Evolutionary conservation across 1,140 invertebrate species (phyloP), one percentile per base, ranked within the genome.

Genomic region (Helicoverpa armigera): DNA sequence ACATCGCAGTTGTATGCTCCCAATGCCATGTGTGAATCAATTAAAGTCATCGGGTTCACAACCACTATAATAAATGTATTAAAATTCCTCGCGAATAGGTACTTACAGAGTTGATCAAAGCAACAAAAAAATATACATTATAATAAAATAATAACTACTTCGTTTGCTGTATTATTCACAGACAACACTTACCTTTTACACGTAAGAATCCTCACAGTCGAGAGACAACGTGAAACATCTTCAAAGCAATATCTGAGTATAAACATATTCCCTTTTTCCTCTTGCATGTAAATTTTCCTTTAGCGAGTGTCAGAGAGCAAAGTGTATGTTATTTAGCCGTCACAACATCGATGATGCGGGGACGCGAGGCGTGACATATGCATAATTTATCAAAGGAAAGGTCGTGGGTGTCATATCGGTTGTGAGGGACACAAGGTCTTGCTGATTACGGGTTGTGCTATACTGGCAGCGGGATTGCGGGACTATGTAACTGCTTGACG

Each of bases 331-430:
- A 83, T 80, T 83, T 79, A 72, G 78, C 54, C 82, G 82, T 80
- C 56, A 76, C 54, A 70, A 73, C 82, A 72, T 77, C 79, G 61
- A 83, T 83, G 67, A 83, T 83, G 48, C 23, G 67, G 70, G 53
- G 73, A n/a, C 65, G 50, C 29, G 56, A 73, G 65, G 56, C 69
- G 67, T 83, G 79, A 70, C 63, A 80, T 69, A 70, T 61, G 65
- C 73, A 83, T 83, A 83, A 83, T 83, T 83, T 83, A 83, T 83
- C 82, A 83, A 83, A 72, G 65, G 63, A 82, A 72, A 77, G 75
- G 75, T 74, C 69, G 76, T 58, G 50, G 60, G 80, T 74, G 50
- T 78, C 13, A 79, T 79, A 82, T 79, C 79, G 23, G 18, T 54
- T 78, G 67, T 56, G n/a, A 29, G 48, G 35, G 35, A 43, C 67